Evolutionary conservation across 1,140 invertebrate genomes (phyloP), one percentile per base, ranked within the genome.

Genomic region (Drosophila chauvacae): DNA sequence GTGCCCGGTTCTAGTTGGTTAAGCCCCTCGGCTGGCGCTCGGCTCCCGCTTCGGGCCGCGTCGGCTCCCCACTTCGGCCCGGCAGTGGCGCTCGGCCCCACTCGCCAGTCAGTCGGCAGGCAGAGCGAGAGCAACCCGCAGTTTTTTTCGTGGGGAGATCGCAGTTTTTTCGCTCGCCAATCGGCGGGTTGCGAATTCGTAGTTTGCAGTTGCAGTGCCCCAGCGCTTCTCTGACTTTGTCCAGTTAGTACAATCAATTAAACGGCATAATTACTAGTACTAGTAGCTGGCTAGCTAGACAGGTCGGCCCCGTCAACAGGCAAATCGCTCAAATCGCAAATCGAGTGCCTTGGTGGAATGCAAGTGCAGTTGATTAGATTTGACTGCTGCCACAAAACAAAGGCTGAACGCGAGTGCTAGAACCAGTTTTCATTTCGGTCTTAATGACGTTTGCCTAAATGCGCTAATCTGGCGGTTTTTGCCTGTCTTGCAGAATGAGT

Each of bases 1-100:
- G 42, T 78, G 77, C 84, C 75, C 81, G 77, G 77, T 88, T 88
- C 84, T 88, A 88, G 84, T 88, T 90, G 85, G 85, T 58, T 74
- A 77, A 83, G 48, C 80, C 44, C 39, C 56, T 88, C 81, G 80
- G 70, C 69, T 63, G 73, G 57, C 23, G 51, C 61, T 71, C 77
- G 61, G 44, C 37, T 23, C 39, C 14, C 42, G 18, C 10, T 70
- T 77, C 72, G 78, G 64, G 26, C n/a, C 7, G 37, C 30, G 41
- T 72, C 78, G 77, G 65, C 77, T 81, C 50, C 65, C 79, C 82
- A 51, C 68, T 44, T 61, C 39, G 62, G 37, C 30, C 55, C 26
- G 61, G 68, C 23, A 28, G 53, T 53, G 59, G 30, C 41, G 47
- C 44, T 63, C 71, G 71, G 51, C 55, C 44, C 69, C 66, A 71